These are phyloP conservation scores for Volucella zonaria DNA, from an alignment of 2,888 invertebrate genomes.

Conservation along the genomic window DNA sequence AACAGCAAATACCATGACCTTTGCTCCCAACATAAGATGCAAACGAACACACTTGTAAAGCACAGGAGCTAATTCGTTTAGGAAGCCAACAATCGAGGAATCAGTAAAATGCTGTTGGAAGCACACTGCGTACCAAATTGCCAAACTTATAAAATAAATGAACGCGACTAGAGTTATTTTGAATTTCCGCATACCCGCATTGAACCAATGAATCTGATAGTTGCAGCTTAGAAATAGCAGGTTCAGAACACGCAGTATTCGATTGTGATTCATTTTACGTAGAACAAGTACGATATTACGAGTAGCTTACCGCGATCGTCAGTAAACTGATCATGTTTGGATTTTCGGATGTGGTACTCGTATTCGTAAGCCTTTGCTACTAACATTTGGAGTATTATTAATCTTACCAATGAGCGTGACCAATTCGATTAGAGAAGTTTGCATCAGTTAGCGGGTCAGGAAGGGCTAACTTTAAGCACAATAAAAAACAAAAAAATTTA, in stretches of 20 bases:
- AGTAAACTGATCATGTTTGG: slow-evolving; percentile 45
- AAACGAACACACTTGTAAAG: slow-evolving; percentile 76
- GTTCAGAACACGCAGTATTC: slow-evolving; percentile 75
- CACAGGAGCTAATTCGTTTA: slow-evolving; percentile 78
- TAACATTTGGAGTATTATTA: slow-evolving; percentile 36
- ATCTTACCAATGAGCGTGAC: slow-evolving; percentile 64
- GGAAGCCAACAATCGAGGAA: slow-evolving; percentile 75
- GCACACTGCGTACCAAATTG: slow-evolving; percentile 71
- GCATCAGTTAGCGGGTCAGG: slow-evolving; percentile 15
- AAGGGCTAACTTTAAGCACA: slow-evolving; percentile 24
- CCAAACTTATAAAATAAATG: slow-evolving; percentile 72
- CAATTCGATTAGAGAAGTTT: slow-evolving; percentile 23
- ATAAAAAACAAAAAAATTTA: slow-evolving; percentile 2
- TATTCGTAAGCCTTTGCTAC: background rate
- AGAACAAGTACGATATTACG: background rate
- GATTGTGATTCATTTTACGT: slow-evolving; percentile 75
- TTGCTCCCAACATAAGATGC: slow-evolving; percentile 78
- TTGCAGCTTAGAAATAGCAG: slow-evolving; percentile 74
- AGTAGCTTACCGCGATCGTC: slow-evolving; percentile 17
- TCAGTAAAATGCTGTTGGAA: slow-evolving; percentile 78
- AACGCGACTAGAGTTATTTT: slow-evolving; percentile 72
- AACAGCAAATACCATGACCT: slow-evolving; percentile 75
- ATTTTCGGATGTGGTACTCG: background rate
- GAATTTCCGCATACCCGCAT: slow-evolving; percentile 69
- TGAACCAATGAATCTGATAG: slow-evolving; percentile 76